These are phyloP conservation scores for Schizopygopsis pylzovi DNA, from an alignment of 2,797 vertebrate species.

Conservation along the genomic window DNA sequence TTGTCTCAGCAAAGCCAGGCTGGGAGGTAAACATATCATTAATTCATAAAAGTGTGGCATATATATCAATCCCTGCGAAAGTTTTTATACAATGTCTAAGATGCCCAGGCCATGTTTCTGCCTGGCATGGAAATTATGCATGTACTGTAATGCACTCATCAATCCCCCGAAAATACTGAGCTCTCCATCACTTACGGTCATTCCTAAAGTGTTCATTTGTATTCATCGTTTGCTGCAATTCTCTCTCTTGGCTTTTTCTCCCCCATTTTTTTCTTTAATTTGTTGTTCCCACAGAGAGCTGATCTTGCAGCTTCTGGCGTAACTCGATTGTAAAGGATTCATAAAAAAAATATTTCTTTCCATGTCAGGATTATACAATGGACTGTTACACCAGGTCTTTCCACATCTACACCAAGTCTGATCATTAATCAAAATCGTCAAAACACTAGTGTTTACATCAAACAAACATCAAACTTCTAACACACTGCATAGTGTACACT, in stretches of 20 bases:
- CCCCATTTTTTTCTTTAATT: constrained; percentile 6
- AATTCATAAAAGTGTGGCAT: constrained; percentile 34
- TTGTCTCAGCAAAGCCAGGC: constrained; percentile 28
- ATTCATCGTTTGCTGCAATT: constrained; percentile 37
- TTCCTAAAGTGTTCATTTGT: constrained; percentile 45
- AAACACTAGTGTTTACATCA: constrained; percentile 5
- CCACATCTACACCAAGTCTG: not conserved
- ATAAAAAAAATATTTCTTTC: not conserved
- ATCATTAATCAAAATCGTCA: constrained; percentile 14
- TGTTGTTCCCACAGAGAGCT: constrained; percentile 44
- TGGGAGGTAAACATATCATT: constrained; percentile 22
- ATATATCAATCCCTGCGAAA: constrained; percentile 15
- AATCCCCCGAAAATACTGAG: not conserved
- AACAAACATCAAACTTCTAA: constrained; percentile 15
- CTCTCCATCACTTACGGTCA: constrained; percentile 22
- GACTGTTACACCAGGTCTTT: constrained; percentile 12
- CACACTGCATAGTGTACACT: not conserved
- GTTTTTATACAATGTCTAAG: constrained; percentile 17
- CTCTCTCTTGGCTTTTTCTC: constrained; percentile 30
- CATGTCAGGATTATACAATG: constrained; percentile 10
- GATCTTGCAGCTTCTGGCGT: constrained; percentile 44
- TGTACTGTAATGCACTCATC: constrained; percentile 32
- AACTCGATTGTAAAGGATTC: constrained; percentile 8
- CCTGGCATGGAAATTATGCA: constrained; percentile 20
- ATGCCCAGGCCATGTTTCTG: constrained; percentile 19